Evolutionary conservation across 2,797 vertebrate genomes (phyloP).

Genomic region (Thunnus albacares): DNA sequence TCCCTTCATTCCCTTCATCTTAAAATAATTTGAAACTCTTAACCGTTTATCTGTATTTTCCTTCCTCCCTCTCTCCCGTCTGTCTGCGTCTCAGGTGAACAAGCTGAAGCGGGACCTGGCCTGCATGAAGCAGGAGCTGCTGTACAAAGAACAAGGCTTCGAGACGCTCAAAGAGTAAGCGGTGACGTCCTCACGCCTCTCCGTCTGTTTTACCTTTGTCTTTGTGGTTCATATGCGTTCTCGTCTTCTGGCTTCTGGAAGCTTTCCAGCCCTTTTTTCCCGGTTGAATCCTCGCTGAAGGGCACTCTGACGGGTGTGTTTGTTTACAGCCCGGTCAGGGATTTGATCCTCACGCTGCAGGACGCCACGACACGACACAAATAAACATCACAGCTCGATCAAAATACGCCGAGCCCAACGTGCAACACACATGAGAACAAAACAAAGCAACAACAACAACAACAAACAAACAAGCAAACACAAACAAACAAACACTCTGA

Average conservation of each 20-base stretch:
- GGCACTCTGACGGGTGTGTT: conserved; percentile 17
- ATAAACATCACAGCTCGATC: too few relatives aligned
- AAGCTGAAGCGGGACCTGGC: conserved; percentile 97
- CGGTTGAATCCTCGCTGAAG: conserved; percentile 1
- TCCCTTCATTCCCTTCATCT: background rate
- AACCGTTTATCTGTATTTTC: too few relatives aligned
- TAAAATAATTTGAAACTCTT: background rate
- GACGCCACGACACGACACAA: too few relatives aligned
- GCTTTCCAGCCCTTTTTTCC: background rate
- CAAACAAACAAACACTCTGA: too few relatives aligned
- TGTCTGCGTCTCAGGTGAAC: conserved; percentile 88
- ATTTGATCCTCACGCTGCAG: conserved; percentile 2
- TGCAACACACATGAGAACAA: too few relatives aligned
- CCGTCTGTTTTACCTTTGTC: background rate
- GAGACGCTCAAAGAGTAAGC: conserved; percentile 96
- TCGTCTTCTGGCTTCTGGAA: conserved; percentile 4
- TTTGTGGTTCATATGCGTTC: background rate
- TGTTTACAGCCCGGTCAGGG: conserved; percentile 28
- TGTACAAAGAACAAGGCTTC: conserved; percentile 96
- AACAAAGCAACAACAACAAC: too few relatives aligned
- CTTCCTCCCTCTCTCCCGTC: background rate
- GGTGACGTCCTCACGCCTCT: background rate
- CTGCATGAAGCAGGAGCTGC: conserved; percentile 95
- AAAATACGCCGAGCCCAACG: too few relatives aligned
- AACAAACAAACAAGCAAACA: too few relatives aligned